Evolutionary conservation across 2,113 vertebrate genomes (phyloP), one percentile per base, ranked within the genome.

Genomic region (Tyto alba): DNA sequence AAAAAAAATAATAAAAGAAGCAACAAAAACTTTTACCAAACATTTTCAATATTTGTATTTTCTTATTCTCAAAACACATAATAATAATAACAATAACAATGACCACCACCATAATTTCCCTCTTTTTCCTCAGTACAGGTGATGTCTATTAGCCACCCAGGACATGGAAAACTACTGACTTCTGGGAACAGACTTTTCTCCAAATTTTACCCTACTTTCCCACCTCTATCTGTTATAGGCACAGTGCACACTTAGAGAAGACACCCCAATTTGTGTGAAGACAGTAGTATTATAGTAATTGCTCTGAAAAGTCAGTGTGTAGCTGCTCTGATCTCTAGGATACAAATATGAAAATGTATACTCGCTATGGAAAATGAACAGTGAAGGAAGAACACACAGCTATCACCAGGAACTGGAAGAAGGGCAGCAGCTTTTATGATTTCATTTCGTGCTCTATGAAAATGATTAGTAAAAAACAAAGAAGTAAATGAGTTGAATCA

Each of bases 401-500:
- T 94, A 62, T 6, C 91, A 92, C 86, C 91, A 85, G 81, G 83
- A 89, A 69, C 50, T 34, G 34, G 56, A 67, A 25, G 84, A 62
- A 79, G 41, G 57, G 77, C 67, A 89, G 84, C 55, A 89, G 71
- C 32, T 56, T 69, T 32, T 62, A 62, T 18, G 57, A 85, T 92
- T 95, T 79, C 36, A 55, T 95, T 94, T 95, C 80, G 52, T 69
- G 53, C 62, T 67, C 62, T 71, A 13, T 23, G 69, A 83, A 91
- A 89, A 89, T 3, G 50, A 77, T 29, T 47, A 66, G 57, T 0
- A 0, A 79, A 91, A 91, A 93, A 57, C 47, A 45, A 78, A 76
- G 62, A 12, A 85, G 62, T 45, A 89, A 96, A 92, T 95, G 38
- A 95, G 81, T 52, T 36, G 77, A 91, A 94, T 91, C 71, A 88